phyloP scores from a whole-genome alignment of 2,888 invertebrate genomes.

The Brachyptera putata region DNA sequence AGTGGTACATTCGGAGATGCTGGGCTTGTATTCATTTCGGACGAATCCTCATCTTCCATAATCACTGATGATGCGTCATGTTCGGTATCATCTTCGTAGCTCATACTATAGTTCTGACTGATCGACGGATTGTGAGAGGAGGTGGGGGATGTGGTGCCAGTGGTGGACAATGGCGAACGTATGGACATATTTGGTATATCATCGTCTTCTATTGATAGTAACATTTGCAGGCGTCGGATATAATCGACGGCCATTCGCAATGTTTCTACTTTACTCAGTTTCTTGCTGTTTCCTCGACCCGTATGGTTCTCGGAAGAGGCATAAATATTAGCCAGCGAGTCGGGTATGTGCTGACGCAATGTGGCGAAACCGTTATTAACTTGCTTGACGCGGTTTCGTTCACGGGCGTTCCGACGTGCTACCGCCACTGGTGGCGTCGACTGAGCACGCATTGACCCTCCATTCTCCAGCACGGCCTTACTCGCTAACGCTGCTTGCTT shows the following conservation, averaged over 20 bases:
- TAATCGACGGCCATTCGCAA: slow-evolving; percentile 87
- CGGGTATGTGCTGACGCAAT: slow-evolving; percentile 81
- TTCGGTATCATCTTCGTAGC: not conserved
- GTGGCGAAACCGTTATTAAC: slow-evolving; percentile 88
- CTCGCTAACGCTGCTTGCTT: slow-evolving; percentile 39
- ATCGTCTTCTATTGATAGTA: slow-evolving; percentile 63
- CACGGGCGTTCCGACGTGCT: slow-evolving; percentile 84
- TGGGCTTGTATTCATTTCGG: not conserved
- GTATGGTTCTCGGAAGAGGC: slow-evolving; percentile 62
- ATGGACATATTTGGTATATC: slow-evolving; percentile 32
- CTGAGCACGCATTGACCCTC: not conserved
- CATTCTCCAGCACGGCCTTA: not conserved
- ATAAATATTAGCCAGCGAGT: slow-evolving; percentile 68
- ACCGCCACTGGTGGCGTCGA: slow-evolving; percentile 74
- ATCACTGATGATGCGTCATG: slow-evolving; percentile 2
- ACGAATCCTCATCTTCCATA: not conserved
- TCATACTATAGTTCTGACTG: slow-evolving; percentile 14
- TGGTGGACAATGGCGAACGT: slow-evolving; percentile 37
- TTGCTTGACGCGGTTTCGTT: slow-evolving; percentile 88
- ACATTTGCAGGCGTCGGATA: slow-evolving; percentile 72
- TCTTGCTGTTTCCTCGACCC: slow-evolving; percentile 62
- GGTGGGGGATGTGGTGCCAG: slow-evolving; percentile 20
- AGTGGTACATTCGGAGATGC: not conserved
- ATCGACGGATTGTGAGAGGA: slow-evolving; percentile 42
- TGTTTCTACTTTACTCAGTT: slow-evolving; percentile 84